Percentiles rank a stretch among this genome's conserved stretches.
These are phyloP conservation scores for Alosa sapidissima DNA, from an alignment of 2,797 vertebrate genomes.

Conservation along the genomic window DNA sequence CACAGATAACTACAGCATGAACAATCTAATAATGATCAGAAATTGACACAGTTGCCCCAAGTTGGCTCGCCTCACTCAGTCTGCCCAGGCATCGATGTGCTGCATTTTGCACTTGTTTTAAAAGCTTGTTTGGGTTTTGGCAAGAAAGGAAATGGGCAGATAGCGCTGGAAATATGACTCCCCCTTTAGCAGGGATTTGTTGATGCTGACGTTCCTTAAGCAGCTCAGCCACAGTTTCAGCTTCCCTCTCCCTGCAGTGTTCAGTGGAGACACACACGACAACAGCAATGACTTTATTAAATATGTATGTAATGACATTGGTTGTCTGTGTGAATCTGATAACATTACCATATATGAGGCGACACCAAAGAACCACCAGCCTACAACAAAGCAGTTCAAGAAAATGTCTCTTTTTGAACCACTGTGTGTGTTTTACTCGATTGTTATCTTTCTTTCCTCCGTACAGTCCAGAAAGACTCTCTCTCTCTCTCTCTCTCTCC, in stretches of 20 bases:
- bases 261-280: background rate
- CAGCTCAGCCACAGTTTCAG: background rate
- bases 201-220: conserved; percentile 10
- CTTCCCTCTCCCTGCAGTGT: background rate
- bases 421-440: background rate
- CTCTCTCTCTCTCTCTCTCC: conserved; percentile 49
- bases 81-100: conserved; percentile 47
- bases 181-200: conserved; percentile 25
- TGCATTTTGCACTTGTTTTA: conserved; percentile 49
- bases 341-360: background rate
- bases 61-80: conserved; percentile 50
- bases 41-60: conserved; percentile 55
- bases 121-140: conserved; percentile 51
- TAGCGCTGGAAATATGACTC: conserved; percentile 43
- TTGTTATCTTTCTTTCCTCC: background rate
- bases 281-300: conserved; percentile 2
- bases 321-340: background rate
- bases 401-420: background rate
- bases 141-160: conserved; percentile 32
- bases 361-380: background rate
- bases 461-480: background rate
- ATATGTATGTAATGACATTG: background rate
- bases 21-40: conserved; percentile 63
- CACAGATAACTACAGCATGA: conserved; percentile 54
- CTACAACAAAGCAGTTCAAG: background rate